phyloP scores from a whole-genome alignment of 2,797 vertebrate genomes.

The Dromococcyx pavoninus region DNA sequence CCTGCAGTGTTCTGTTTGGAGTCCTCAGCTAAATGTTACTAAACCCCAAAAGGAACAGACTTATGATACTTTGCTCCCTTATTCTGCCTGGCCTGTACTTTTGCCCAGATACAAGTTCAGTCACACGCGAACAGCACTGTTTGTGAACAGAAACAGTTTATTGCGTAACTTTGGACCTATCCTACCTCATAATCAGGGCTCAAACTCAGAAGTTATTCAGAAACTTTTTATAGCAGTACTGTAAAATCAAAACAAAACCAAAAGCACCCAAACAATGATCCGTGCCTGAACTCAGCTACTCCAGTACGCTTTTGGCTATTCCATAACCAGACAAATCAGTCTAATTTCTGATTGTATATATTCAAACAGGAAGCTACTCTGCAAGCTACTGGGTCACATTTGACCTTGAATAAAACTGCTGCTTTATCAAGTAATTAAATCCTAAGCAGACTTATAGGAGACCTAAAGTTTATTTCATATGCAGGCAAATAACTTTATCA shows the following conservation, averaged over 20 bases:
- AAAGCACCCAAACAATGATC: background rate
- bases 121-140: background rate
- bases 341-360: background rate
- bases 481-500: slow-evolving; percentile 24
- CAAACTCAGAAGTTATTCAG: background rate
- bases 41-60: background rate
- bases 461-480: background rate
- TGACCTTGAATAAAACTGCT: background rate
- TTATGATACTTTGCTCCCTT: background rate
- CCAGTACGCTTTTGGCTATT: background rate
- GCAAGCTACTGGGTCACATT: background rate
- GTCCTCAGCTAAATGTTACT: background rate
- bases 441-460: background rate
- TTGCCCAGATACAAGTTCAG: background rate
- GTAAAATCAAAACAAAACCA: background rate
- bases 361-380: background rate
- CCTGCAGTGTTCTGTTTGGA: background rate
- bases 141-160: background rate
- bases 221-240: background rate
- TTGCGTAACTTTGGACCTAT: background rate
- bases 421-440: background rate
- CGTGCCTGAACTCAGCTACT: background rate
- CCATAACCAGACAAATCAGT: background rate
- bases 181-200: background rate
- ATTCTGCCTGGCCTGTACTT: background rate